Conservation (phyloP, 2,797 vertebrate species). For the Myiotriccus ornatus region DNA sequence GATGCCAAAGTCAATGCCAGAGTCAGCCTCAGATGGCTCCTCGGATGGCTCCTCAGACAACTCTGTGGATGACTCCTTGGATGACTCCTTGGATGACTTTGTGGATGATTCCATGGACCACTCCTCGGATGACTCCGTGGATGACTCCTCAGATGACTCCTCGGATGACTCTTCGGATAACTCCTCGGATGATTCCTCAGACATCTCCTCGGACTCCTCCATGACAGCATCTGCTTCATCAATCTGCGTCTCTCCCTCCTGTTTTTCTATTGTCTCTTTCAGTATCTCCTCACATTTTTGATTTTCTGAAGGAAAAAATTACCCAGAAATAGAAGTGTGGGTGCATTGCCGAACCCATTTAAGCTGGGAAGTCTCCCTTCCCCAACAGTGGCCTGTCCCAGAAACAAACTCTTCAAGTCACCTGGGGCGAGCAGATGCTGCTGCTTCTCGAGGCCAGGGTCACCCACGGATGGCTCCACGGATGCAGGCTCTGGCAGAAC, state of each 20-base stretch:
- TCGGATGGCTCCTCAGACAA: no score
- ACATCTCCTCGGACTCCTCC: neutral
- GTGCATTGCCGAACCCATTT: neutral
- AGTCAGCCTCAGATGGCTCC: neutral
- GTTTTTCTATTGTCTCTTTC: neutral
- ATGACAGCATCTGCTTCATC: neutral
- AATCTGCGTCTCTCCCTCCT: slow-evolving; percentile 58
- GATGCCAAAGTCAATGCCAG: neutral
- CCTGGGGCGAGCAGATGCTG: neutral
- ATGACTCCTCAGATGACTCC: no score
- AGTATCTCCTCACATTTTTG: slow-evolving; percentile 73
- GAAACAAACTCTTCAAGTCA: neutral
- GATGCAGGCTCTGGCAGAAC: neutral
- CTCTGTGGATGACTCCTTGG: no score
- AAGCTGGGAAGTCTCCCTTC: neutral
- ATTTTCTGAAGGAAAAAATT: neutral
- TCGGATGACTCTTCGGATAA: no score
- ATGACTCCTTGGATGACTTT: no score
- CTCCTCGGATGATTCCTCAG: no score
- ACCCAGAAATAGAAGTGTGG: neutral
- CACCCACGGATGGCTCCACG: neutral
- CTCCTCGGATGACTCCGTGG: no score
- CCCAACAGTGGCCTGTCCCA: fast-evolving
- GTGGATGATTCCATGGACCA: no score
- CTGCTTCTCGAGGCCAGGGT: neutral